Percentiles rank a stretch among this genome's conserved stretches.
Conservation (phyloP, 2,113 vertebrate species). For the Conger conger region DNA sequence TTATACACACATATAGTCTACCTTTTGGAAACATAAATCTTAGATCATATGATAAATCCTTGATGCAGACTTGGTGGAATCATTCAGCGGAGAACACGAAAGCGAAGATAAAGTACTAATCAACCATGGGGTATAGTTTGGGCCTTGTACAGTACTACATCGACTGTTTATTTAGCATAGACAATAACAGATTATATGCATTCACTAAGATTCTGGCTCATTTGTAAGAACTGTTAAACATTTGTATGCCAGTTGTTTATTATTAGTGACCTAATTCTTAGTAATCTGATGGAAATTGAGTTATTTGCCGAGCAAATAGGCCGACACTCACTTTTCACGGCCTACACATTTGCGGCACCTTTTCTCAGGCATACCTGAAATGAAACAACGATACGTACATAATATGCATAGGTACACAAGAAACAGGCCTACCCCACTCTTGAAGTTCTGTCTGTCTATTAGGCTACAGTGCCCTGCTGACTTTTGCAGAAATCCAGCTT, state of each 20-base stretch:
- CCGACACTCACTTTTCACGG: background rate
- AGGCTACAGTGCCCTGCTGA: slow-evolving; percentile 40
- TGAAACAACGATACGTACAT: slow-evolving; percentile 19
- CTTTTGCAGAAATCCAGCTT: slow-evolving; percentile 48
- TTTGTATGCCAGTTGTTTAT: background rate
- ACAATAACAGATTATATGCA: background rate
- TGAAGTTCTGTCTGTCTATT: slow-evolving; percentile 8
- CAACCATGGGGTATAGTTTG: background rate
- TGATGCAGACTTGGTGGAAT: background rate
- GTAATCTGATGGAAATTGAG: background rate
- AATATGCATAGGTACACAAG: slow-evolving; percentile 12
- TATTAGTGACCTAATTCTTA: background rate
- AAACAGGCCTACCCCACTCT: slow-evolving; percentile 6
- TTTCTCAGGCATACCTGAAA: background rate
- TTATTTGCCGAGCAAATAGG: background rate
- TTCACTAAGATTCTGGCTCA: background rate
- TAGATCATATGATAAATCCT: background rate
- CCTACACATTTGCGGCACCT: background rate
- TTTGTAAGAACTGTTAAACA: background rate
- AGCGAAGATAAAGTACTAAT: background rate
- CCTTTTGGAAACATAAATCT: background rate
- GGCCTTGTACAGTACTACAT: background rate
- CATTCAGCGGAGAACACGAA: background rate
- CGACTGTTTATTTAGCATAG: background rate
- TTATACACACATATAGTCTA: background rate